phyloP scores from a whole-genome alignment of 53 echinoderm and acorn worm genomes.

The Patiria pectinifera region DNA sequence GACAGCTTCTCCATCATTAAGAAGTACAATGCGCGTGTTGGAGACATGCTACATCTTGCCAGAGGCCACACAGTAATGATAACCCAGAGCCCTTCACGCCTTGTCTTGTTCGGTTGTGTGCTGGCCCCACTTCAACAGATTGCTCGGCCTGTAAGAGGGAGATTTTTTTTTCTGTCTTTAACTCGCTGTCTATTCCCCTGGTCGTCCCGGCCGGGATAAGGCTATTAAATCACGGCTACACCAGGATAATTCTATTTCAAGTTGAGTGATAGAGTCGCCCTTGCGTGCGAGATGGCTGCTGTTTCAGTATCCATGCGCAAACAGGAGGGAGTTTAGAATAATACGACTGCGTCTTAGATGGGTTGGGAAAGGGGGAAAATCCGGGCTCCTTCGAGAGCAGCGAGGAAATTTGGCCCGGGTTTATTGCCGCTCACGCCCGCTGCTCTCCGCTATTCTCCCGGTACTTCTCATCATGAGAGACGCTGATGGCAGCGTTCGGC shows the following conservation, averaged over 20 bases:
- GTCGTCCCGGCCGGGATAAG: slow-evolving; percentile 35
- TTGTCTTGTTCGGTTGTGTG: slow-evolving; percentile 3
- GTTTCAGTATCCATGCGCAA: slow-evolving; percentile 29
- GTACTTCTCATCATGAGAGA: neutral
- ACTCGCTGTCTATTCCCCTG: slow-evolving; percentile 19
- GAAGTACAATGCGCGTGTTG: slow-evolving; percentile 42
- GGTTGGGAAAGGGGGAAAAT: slow-evolving; percentile 14
- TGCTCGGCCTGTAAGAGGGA: neutral
- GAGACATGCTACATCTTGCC: slow-evolving; percentile 17
- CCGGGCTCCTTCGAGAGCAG: slow-evolving; percentile 9
- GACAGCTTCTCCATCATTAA: neutral
- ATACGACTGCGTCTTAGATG: neutral
- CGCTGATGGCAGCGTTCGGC: neutral
- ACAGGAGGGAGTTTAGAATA: neutral
- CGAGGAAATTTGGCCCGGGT: slow-evolving; percentile 19
- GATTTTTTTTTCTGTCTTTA: neutral
- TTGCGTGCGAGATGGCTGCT: neutral
- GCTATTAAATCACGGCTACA: slow-evolving; percentile 53
- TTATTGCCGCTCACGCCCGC: slow-evolving; percentile 34
- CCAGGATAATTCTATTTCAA: slow-evolving; percentile 46
- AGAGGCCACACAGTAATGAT: slow-evolving; percentile 26
- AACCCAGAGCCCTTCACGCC: slow-evolving; percentile 38
- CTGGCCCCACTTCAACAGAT: slow-evolving; percentile 45
- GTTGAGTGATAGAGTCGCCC: slow-evolving; percentile 34
- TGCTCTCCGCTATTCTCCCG: neutral